Evolutionary conservation across 1,140 invertebrate species (phyloP).

Genomic region (Zaprionus kolodkinae): DNA sequence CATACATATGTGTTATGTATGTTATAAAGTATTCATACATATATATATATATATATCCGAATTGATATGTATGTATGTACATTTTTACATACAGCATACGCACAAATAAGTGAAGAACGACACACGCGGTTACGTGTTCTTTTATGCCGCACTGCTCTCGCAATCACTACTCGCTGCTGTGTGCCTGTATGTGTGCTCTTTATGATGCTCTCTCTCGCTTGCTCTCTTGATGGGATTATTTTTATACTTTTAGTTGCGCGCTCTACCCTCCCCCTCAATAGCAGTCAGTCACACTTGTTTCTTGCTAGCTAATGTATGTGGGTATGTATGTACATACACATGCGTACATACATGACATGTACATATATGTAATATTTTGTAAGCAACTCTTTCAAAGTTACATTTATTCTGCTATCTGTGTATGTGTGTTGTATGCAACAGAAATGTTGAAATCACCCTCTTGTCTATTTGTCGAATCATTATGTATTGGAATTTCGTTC

Average conservation of each 20-base stretch:
- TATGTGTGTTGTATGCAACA: neutral
- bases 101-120: constrained; percentile 35
- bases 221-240: constrained; percentile 39
- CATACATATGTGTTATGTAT: constrained; percentile 14
- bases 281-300: constrained; percentile 43
- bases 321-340: constrained; percentile 31
- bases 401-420: neutral
- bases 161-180: constrained; percentile 26
- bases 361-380: constrained; percentile 19
- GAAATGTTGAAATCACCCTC: constrained; percentile 21
- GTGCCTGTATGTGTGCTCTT: constrained; percentile 35
- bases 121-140: constrained; percentile 55
- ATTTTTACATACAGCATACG: neutral
- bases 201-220: constrained; percentile 12
- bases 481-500: constrained; percentile 51
- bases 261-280: constrained; percentile 33
- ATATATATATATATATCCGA: constrained; percentile 12
- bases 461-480: constrained; percentile 20
- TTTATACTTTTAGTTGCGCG: constrained; percentile 49
- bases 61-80: constrained; percentile 16
- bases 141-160: constrained; percentile 47
- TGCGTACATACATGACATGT: constrained; percentile 11
- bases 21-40: constrained; percentile 20
- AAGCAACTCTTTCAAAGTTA: constrained; percentile 10
- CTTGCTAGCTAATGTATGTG: constrained; percentile 39